Evolutionary conservation across 2,797 vertebrate species (phyloP).

Genomic region (Pipistrellus pygmaeus): DNA sequence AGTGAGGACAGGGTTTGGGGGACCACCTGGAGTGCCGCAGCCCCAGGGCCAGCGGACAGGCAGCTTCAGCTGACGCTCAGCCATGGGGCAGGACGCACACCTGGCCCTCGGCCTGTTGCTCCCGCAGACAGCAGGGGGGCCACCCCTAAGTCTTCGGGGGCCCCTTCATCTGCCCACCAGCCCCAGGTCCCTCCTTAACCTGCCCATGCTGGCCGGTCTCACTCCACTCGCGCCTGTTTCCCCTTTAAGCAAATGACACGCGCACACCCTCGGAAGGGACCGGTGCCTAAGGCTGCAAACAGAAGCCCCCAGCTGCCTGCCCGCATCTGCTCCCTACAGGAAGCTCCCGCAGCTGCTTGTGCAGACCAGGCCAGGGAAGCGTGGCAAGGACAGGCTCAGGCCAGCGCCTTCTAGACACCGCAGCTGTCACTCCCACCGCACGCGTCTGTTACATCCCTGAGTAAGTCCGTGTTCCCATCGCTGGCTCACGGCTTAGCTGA

Average conservation of each 20-base stretch:
- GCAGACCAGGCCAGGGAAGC: too few species aligned
- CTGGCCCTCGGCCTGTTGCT: too few species aligned
- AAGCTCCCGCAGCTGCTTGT: fast-evolving
- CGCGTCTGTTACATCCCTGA: too few species aligned
- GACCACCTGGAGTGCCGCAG: fast-evolving
- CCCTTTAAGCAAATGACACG: neutral
- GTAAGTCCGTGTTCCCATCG: too few species aligned
- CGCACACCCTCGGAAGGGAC: neutral
- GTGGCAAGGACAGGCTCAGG: too few species aligned
- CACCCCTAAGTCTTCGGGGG: fast-evolving
- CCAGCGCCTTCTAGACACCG: fast-evolving
- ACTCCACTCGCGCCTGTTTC: neutral
- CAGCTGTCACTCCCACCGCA: too few species aligned
- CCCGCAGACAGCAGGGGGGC: neutral
- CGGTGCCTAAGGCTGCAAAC: neutral
- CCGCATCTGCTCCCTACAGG: neutral
- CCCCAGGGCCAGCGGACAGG: too few species aligned
- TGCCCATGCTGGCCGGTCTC: neutral
- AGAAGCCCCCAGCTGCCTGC: neutral
- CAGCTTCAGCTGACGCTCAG: neutral
- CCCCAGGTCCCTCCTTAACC: neutral
- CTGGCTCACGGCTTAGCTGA: too few species aligned
- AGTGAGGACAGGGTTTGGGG: neutral
- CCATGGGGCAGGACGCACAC: neutral
- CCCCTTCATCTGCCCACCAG: neutral